These are phyloP conservation scores for Zeus faber DNA, from an alignment of 2,113 vertebrate genomes.

Conservation along the genomic window DNA sequence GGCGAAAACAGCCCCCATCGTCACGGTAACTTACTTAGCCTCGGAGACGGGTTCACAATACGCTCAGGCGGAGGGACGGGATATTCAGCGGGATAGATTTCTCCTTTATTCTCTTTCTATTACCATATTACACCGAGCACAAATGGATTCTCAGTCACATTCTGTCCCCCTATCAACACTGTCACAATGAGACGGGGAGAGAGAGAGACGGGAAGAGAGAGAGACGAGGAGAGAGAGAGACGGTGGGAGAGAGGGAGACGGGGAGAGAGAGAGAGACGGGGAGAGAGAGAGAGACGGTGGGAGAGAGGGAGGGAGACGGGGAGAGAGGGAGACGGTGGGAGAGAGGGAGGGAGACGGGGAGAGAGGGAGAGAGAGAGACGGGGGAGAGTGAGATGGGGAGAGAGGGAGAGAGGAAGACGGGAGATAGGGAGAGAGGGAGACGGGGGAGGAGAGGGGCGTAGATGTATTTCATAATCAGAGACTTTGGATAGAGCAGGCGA, in stretches of 20 bases:
- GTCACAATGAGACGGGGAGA: not conserved
- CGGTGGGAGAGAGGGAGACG: no score
- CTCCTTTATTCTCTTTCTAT: slow-evolving; percentile 11
- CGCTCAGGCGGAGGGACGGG: not conserved
- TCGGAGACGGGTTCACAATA: not conserved
- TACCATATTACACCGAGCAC: slow-evolving; percentile 11
- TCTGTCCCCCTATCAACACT: slow-evolving; percentile 12
- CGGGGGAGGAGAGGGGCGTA: not conserved
- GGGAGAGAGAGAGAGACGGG: not conserved
- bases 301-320: not conserved
- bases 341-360: not conserved
- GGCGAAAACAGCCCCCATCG: not conserved
- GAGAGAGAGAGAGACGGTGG: no score
- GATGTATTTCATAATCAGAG: slow-evolving; percentile 18
- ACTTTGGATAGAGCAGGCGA: slow-evolving; percentile 21
- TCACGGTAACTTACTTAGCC: not conserved
- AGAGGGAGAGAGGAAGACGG: no score
- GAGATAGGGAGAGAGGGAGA: no score
- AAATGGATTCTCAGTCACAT: slow-evolving; percentile 14
- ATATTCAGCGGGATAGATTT: slow-evolving; percentile 2
- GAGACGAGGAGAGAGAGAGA: not conserved
- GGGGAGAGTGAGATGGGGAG: not conserved
- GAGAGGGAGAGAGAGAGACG: not conserved
- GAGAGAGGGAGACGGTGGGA: not conserved
- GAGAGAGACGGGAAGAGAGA: not conserved